Evolutionary conservation across 92 coral and sea anemone genomes (phyloP).

Genomic region (Hydrozoanthus gracilis): DNA sequence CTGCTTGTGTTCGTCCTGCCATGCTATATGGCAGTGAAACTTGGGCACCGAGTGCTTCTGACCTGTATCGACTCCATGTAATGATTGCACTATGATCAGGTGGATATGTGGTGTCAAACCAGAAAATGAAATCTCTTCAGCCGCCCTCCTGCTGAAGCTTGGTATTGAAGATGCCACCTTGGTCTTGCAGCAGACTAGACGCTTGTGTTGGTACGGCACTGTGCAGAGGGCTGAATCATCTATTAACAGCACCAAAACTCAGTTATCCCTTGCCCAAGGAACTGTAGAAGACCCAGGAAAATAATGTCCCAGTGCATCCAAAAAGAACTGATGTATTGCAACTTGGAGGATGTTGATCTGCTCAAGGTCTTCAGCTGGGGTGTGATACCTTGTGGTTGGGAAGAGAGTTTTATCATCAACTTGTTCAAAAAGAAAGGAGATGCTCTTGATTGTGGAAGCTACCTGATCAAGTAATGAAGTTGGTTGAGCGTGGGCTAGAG

Average conservation of each 20-base stretch:
- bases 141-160: neutral
- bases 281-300: neutral
- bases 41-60: neutral
- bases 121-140: conserved; percentile 9
- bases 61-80: neutral
- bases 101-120: neutral
- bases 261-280: neutral
- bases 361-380: too few species aligned
- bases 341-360: too few species aligned
- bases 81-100: neutral
- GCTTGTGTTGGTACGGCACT: neutral
- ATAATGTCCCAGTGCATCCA: neutral
- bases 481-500: neutral
- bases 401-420: too few species aligned
- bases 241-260: neutral
- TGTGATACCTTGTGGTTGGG: too few species aligned
- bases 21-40: neutral
- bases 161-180: neutral
- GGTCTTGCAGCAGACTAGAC: conserved; percentile 5
- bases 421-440: neutral
- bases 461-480: too few species aligned
- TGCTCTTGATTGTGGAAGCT: too few species aligned
- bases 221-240: neutral
- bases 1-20: neutral
- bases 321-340: too few species aligned